These are phyloP conservation scores for Scaptodrosophila latifasciaeformis DNA, from an alignment of 2,888 invertebrate genomes.

Conservation along the genomic window DNA sequence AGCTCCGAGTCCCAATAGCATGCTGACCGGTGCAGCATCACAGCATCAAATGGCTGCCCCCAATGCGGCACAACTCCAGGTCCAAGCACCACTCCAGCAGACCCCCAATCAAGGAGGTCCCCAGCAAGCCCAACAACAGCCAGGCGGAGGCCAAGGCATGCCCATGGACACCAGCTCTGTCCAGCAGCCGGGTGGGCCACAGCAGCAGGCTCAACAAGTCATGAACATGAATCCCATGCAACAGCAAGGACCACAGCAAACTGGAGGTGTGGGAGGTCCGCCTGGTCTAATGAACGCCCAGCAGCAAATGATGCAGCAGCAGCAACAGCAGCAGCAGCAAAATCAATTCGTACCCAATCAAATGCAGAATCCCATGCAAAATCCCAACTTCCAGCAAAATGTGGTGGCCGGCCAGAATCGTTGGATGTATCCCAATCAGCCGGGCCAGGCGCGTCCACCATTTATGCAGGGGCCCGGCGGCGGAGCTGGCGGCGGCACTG, in stretches of 20 bases:
- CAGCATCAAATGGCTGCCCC: conserved; percentile 60
- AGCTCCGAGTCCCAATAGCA: conserved; percentile 79
- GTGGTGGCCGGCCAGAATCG: conserved; percentile 64
- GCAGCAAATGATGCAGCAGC: conserved; percentile 52
- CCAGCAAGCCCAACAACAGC: conserved; percentile 36
- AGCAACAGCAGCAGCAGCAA: conserved; percentile 54
- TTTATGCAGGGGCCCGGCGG: conserved; percentile 54
- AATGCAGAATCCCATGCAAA: conserved; percentile 66
- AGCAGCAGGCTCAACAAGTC: conserved; percentile 57
- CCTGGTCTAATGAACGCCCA: conserved; percentile 44
- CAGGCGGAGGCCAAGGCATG: conserved; percentile 30
- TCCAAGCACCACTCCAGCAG: conserved; percentile 44
- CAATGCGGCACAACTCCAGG: conserved; percentile 34
- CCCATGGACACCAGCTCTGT: conserved; percentile 48
- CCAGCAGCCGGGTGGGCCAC: conserved; percentile 44
- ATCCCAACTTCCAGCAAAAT: conserved; percentile 69
- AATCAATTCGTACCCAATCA: conserved; percentile 57
- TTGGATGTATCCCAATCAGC: conserved; percentile 68
- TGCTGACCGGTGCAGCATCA: conserved; percentile 42
- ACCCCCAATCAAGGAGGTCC: conserved; percentile 14
- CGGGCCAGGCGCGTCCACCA: conserved; percentile 50
- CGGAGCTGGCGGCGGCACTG: conserved; percentile 34
- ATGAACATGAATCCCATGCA: conserved; percentile 65
- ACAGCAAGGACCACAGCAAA: conserved; percentile 35
- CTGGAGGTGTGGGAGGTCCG: conserved; percentile 26